These are phyloP conservation scores for Agrochola litura DNA, from an alignment of 2,888 invertebrate species.

Conservation along the genomic window DNA sequence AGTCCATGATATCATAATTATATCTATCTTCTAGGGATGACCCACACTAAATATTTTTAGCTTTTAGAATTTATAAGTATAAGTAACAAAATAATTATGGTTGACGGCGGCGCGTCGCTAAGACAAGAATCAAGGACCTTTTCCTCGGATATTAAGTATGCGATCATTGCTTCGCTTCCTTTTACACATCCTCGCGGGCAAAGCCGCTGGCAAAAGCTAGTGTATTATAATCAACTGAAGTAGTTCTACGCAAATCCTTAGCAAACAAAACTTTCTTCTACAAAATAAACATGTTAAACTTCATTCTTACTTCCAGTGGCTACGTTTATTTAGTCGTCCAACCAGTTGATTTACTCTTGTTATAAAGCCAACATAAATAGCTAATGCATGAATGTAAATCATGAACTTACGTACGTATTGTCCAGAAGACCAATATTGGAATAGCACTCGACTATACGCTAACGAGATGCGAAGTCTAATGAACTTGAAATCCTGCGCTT, in stretches of 20 bases:
- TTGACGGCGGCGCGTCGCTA: too few species aligned
- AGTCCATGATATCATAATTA: too few species aligned
- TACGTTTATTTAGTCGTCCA: conserved; percentile 50
- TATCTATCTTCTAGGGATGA: too few species aligned
- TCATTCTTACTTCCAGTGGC: conserved; percentile 40
- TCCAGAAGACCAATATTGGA: conserved; percentile 87
- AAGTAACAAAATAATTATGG: too few species aligned
- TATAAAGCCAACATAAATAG: conserved; percentile 66
- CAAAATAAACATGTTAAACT: conserved; percentile 26
- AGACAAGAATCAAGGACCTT: too few species aligned
- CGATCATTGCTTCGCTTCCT: too few species aligned
- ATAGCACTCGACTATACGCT: conserved; percentile 86
- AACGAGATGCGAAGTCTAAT: conserved; percentile 88
- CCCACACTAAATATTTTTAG: too few species aligned
- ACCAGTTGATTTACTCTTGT: conserved; percentile 62
- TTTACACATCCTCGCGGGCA: too few species aligned
- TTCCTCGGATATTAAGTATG: too few species aligned
- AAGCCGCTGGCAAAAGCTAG: too few species aligned
- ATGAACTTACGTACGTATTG: conserved; percentile 69
- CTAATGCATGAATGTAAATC: conserved; percentile 68
- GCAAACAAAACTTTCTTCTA: conserved; percentile 8
- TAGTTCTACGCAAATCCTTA: not conserved
- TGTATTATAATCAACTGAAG: not conserved
- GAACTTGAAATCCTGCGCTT: conserved; percentile 88
- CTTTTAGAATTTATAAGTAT: too few species aligned